Evolutionary conservation across 2,113 vertebrate species (phyloP), one percentile per base, ranked within the genome.

Genomic region (Himantopus leucocephalus): DNA sequence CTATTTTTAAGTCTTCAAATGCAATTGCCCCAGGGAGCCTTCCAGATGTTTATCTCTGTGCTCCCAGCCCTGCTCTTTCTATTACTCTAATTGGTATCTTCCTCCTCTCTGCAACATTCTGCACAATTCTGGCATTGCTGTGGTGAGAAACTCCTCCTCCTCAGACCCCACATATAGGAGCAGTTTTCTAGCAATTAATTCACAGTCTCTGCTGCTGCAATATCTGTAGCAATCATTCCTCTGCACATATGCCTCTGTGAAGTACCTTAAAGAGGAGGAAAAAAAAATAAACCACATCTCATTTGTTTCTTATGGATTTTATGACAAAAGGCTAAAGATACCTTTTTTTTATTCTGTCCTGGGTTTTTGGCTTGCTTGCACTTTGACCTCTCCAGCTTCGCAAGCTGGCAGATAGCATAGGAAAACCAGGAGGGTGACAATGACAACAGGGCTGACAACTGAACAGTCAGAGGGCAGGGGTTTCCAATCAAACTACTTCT

Each of bases 11-110:
- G 63, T 79, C 87, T 82, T 92, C 70, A 91, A 88, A 92, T 73
- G 66, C 48, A 85, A 32, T 90, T 92, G 96, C 92, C 71, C 68
- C 56, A 79, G 90, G 92, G 83, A 94, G 70, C 58, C 86, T 86
- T 87, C 64, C 89, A 96, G 94, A 96, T 97, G 80, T 89, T 95
- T 94, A 92, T 94, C 92, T 92, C 74, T 34, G 34, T 79, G 74
- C 74, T 93, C 67, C 67, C 76, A 86, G 79, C 90, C 56, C 64
- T 84, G 88, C 92, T 93, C 32, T 90, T 84, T 88, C 68, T 78
- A 8, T 92, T 91, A 60, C 66, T 91, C 80, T 87, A 89, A 95
- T 87, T 81, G 88, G 83, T 60, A 68, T 92, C 74, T 97, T 94
- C 83, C 86, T 92, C 48, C 70, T 85, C 68, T 27, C 84, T 56